Base-by-base conservation (phyloP, 2,797 vertebrate species). In the Glyptemys insculpta region DNA sequence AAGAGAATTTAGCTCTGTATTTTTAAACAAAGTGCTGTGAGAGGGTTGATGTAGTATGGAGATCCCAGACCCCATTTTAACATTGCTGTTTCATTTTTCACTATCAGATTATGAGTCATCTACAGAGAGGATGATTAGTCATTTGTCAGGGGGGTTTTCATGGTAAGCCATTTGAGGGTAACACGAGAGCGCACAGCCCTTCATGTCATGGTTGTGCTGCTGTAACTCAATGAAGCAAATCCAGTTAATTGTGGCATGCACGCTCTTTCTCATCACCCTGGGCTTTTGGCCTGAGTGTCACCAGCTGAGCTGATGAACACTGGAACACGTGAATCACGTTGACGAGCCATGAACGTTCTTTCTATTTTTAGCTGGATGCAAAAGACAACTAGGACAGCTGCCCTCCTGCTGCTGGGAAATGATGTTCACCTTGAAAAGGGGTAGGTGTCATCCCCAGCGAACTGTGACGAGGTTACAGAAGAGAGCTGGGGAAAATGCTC, bases 331-430 rank as follows among this genome's bases (percentile, higher is more conserved):
- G 57, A 29, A 54, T 31, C 25, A 10, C 50, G 53, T 52, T 29
- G 3, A 29, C 50, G 10, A 91, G 47, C 0, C 1, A 62, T 27
- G 6, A 27, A 25, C 56, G 12, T 7, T 96, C 37, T 96, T 62
- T 93, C 49, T 96, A 1, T 34, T 97, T 95, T 54, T 41, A 98
- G 97, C 96, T 98, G 95, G 96, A 97, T 57, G 72, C 93, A 8
- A 92, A 88, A 90, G 82, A 80, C 59, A 88, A 91, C 31, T 97
- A 98, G 92, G 31, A 80, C n/a, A 31, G 54, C 34, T 53, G 85
- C 65, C 21, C 29, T 27, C 59, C 54, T 57, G 49, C 81, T 54
- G 79, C 57, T 52, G 89, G 27, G 72, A 78, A 68, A 82, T 2
- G 1, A 12, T 3, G 2, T 25, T n/a, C 59, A 14, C 72, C 12